Conservation (phyloP, 2,113 vertebrate genomes). For the Leptobrachium ailaonicum region DNA sequence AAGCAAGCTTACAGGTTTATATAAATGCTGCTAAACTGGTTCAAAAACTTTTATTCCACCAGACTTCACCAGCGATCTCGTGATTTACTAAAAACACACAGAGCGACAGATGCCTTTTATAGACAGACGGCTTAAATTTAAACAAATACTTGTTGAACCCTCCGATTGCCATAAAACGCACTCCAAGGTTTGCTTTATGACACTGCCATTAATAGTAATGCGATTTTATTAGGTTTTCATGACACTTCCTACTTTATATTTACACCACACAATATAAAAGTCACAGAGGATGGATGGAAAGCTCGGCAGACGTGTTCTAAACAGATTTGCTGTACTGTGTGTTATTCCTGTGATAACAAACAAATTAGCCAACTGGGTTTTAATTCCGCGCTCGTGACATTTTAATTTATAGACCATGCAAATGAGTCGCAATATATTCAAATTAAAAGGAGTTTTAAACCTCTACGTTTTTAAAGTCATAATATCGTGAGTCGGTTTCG, state of each 20-base stretch:
- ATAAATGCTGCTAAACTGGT: no score
- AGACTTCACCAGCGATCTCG: no score
- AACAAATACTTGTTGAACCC: slow-evolving; percentile 12
- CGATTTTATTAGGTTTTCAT: slow-evolving; percentile 46
- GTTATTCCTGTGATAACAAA: slow-evolving; percentile 11
- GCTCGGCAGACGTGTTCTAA: slow-evolving; percentile 19
- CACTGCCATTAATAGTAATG: slow-evolving; percentile 43
- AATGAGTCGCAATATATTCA: slow-evolving; percentile 6
- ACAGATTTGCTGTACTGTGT: neutral
- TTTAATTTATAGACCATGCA: slow-evolving; percentile 23
- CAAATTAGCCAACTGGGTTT: slow-evolving; percentile 24
- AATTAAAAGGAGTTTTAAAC: neutral
- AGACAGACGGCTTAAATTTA: slow-evolving; percentile 1
- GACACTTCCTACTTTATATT: slow-evolving; percentile 40
- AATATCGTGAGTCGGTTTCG: no score
- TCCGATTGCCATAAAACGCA: slow-evolving; percentile 18
- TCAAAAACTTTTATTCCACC: no score
- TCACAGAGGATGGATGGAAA: slow-evolving; percentile 39
- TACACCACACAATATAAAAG: slow-evolving; percentile 43
- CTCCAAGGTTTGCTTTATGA: slow-evolving; percentile 37
- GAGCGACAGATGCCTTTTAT: neutral
- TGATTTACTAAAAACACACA: no score
- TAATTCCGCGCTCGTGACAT: slow-evolving; percentile 19
- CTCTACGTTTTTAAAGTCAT: no score
- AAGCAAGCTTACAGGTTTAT: no score